These are phyloP conservation scores for Caenorhabditis sp. DNA, from an alignment of 2,888 invertebrate genomes.

Conservation along the genomic window DNA sequence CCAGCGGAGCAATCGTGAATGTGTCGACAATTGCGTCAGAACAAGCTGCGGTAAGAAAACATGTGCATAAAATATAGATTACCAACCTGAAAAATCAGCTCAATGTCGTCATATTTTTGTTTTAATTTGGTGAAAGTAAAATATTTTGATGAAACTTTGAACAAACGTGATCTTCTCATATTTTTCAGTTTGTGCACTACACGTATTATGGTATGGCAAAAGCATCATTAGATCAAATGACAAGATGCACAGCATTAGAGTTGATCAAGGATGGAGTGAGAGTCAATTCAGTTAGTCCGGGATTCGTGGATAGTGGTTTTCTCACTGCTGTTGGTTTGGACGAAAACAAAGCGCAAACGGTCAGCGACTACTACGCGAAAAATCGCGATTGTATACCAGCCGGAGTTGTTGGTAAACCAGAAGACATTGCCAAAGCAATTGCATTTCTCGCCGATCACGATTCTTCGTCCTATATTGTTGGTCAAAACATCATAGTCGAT, in stretches of 20 bases:
- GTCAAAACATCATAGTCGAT: constrained; percentile 24
- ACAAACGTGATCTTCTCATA: neutral
- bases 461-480: constrained; percentile 18
- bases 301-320: constrained; percentile 29
- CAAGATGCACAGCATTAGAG: constrained; percentile 18
- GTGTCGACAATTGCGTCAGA: constrained; percentile 11
- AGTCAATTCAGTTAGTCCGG: constrained; percentile 35
- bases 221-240: constrained; percentile 27
- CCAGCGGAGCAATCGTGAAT: constrained; percentile 26
- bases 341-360: constrained; percentile 11
- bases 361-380: constrained; percentile 5
- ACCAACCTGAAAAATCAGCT: too few species aligned
- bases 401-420: constrained; percentile 7
- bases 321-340: constrained; percentile 28
- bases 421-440: constrained; percentile 19
- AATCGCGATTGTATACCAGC: constrained; percentile 18
- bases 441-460: constrained; percentile 25
- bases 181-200: constrained; percentile 2
- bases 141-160: too few species aligned
- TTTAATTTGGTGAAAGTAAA: too few species aligned
- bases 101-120: too few species aligned
- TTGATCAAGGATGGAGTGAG: constrained; percentile 21
- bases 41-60: constrained; percentile 8
- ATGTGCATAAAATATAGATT: neutral
- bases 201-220: constrained; percentile 21